A percentile compares a stretch with the other conserved stretches of the same genome.
Conservation (phyloP, 1,140 invertebrate genomes). For the Marisa cornuarietis region DNA sequence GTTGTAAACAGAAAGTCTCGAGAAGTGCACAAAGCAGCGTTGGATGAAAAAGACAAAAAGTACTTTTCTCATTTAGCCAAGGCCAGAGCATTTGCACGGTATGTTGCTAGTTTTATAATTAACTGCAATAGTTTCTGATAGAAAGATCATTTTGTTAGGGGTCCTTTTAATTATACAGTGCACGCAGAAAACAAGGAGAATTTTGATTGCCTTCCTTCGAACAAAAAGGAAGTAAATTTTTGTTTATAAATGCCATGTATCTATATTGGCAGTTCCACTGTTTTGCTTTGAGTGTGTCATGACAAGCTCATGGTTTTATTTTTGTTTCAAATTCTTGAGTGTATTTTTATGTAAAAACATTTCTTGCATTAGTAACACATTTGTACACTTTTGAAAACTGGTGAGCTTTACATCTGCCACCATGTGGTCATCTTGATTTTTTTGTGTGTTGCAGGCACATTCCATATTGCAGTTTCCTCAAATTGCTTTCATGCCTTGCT, state of each 20-base stretch:
- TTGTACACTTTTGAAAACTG: too few relatives aligned
- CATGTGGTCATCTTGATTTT: too few relatives aligned
- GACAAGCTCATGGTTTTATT: too few relatives aligned
- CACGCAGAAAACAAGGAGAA: neutral
- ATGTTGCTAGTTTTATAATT: neutral
- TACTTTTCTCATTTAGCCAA: neutral
- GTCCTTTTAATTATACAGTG: neutral
- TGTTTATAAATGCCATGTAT: slow-evolving; percentile 1
- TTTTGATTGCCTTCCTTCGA: neutral
- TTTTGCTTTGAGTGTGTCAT: neutral
- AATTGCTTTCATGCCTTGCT: too few relatives aligned
- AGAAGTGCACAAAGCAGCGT: neutral
- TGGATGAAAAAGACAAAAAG: slow-evolving; percentile 23
- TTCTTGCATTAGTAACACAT: too few relatives aligned
- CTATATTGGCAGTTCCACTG: neutral
- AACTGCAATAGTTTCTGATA: neutral
- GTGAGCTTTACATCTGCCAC: too few relatives aligned
- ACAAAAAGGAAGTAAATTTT: neutral
- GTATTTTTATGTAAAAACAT: too few relatives aligned
- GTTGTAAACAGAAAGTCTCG: slow-evolving; percentile 9
- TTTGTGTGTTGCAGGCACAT: too few relatives aligned
- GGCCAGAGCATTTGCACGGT: slow-evolving; percentile 10
- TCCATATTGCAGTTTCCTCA: too few relatives aligned
- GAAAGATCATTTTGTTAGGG: neutral
- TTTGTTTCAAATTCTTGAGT: too few relatives aligned